Percentiles rank a stretch among this genome's conserved stretches.
These are phyloP conservation scores for Capitella teleta DNA, from an alignment of 1,140 invertebrate genomes.

Conservation along the genomic window DNA sequence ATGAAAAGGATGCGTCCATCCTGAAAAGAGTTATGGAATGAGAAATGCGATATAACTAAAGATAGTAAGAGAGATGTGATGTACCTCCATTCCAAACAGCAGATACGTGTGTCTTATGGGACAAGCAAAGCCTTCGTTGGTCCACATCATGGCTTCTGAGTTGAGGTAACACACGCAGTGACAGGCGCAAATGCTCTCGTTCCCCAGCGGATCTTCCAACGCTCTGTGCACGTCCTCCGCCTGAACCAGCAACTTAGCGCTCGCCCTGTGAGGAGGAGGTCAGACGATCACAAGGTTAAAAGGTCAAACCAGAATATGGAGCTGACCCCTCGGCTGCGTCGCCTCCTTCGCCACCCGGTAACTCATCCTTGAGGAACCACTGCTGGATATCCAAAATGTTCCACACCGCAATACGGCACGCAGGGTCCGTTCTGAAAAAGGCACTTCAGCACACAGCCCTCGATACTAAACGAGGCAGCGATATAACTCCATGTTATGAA, in stretches of 20 bases:
- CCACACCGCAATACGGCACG: constrained; percentile 34
- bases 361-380: too few species aligned
- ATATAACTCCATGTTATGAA: too few species aligned
- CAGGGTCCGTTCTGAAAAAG: constrained; percentile 31
- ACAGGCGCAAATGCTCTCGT: constrained; percentile 14
- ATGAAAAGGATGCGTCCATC: constrained; percentile 39
- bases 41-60: not conserved
- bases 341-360: too few species aligned
- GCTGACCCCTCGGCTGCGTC: too few species aligned
- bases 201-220: not conserved
- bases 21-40: constrained; percentile 13
- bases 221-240: too few species aligned
- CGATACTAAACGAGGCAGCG: too few species aligned
- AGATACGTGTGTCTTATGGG: constrained; percentile 30
- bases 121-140: constrained; percentile 29
- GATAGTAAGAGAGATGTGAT: not conserved
- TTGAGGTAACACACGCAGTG: constrained; percentile 27
- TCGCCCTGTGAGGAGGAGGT: too few species aligned
- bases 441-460: too few species aligned
- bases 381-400: constrained; percentile 28
- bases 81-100: constrained; percentile 34
- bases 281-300: too few species aligned
- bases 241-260: too few species aligned
- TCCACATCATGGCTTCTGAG: constrained; percentile 30
- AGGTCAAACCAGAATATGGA: too few species aligned